A percentile compares a stretch with the other conserved stretches of the same genome.
These are phyloP conservation scores for Luscinia luscinia DNA, from an alignment of 2,797 vertebrate genomes.

Conservation along the genomic window DNA sequence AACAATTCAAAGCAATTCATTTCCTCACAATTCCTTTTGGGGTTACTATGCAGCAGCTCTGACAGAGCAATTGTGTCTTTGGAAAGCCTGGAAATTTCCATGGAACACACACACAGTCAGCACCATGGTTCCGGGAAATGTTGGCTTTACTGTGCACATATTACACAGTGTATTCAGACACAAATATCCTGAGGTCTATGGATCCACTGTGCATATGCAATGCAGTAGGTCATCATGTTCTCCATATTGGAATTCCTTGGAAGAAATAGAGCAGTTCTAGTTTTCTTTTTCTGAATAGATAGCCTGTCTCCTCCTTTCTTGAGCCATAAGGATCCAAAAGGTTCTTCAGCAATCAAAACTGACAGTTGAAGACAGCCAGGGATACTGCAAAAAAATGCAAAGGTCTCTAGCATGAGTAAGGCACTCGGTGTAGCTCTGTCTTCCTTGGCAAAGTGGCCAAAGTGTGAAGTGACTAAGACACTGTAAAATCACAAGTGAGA, in stretches of 20 bases:
- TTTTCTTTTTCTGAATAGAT: neutral
- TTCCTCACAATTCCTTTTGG: neutral
- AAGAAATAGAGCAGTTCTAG: neutral
- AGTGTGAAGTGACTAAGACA: neutral
- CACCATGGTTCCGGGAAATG: neutral
- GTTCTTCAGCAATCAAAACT: neutral
- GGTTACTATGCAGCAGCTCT: neutral
- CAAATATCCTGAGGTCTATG: neutral
- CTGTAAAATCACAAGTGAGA: neutral
- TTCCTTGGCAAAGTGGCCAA: neutral
- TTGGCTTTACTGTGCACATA: neutral
- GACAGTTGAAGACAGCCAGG: neutral
- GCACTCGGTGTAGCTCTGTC: neutral
- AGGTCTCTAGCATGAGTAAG: neutral
- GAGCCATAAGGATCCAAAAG: neutral
- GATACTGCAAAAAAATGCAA: neutral
- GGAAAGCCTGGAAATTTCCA: neutral
- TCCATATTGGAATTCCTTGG: neutral
- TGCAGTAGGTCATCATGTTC: fast-evolving
- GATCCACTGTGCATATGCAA: neutral
- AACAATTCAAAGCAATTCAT: neutral
- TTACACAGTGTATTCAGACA: neutral
- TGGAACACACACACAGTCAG: neutral
- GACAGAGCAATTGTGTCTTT: neutral
- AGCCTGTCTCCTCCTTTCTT: neutral